Evolutionary conservation across 2,113 vertebrate species (phyloP).

Genomic region (Triplophysa rosa): DNA sequence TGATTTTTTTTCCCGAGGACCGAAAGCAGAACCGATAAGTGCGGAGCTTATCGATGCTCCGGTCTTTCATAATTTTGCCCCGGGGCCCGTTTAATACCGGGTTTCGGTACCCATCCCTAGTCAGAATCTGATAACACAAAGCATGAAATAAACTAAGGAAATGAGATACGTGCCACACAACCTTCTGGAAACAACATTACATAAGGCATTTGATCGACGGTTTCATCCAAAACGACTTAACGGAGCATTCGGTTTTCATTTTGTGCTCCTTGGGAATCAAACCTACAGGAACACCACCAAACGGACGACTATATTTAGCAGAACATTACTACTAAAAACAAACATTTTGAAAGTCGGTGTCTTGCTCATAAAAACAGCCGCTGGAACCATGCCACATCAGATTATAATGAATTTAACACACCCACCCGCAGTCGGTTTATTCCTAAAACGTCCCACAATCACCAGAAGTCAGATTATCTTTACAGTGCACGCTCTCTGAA

Average conservation of each 20-base stretch:
- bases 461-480: conserved; percentile 6
- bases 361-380: conserved; percentile 3
- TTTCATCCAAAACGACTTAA: too few relatives aligned
- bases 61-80: too few relatives aligned
- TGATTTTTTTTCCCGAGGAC: too few relatives aligned
- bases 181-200: conserved; percentile 16
- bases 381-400: neutral
- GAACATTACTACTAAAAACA: too few relatives aligned
- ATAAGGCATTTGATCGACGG: neutral
- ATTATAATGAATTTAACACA: neutral
- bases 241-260: too few relatives aligned
- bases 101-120: too few relatives aligned
- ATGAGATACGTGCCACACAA: neutral
- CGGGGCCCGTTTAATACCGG: too few relatives aligned
- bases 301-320: too few relatives aligned
- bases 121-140: neutral
- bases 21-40: too few relatives aligned
- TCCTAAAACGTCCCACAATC: neutral
- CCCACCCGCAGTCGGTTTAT: neutral
- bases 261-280: too few relatives aligned
- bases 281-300: too few relatives aligned
- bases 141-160: neutral
- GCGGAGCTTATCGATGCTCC: too few relatives aligned
- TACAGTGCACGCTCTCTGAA: neutral
- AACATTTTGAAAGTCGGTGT: neutral